Conservation (phyloP, 2,797 vertebrate genomes). For the Tiaroga cobitis region DNA sequence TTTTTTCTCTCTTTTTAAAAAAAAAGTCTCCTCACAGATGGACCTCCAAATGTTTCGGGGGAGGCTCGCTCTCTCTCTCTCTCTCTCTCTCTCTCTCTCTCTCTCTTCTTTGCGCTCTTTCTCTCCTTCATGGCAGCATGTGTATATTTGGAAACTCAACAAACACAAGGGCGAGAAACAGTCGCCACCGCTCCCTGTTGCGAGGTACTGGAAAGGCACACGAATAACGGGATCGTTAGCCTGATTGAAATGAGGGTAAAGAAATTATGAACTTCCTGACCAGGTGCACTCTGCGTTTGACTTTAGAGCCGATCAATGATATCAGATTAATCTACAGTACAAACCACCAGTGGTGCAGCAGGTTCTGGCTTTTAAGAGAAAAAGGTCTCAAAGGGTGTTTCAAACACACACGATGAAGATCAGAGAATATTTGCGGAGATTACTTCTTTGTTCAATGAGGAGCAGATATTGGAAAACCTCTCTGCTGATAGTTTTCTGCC, state of each 20-base stretch:
- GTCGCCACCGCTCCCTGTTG: slow-evolving; percentile 44
- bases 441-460: slow-evolving; percentile 21
- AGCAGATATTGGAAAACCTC: slow-evolving; percentile 32
- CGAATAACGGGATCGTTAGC: slow-evolving; percentile 36
- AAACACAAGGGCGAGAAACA: slow-evolving; percentile 52
- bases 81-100: slow-evolving; percentile 31
- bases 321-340: slow-evolving; percentile 30
- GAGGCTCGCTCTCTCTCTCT: slow-evolving; percentile 47
- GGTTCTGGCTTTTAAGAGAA: slow-evolving; percentile 6
- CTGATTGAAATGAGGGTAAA: slow-evolving; percentile 35
- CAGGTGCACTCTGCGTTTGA: slow-evolving; percentile 35
- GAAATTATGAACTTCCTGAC: slow-evolving; percentile 27
- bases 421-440: slow-evolving; percentile 23
- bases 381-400: not conserved
- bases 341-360: not conserved
- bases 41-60: slow-evolving; percentile 65
- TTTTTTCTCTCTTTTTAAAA: slow-evolving; percentile 9
- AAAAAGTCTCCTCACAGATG: slow-evolving; percentile 55
- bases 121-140: slow-evolving; percentile 53
- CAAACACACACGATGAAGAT: not conserved
- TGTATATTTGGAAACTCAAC: slow-evolving; percentile 58
- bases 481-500: slow-evolving; percentile 32
- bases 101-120: slow-evolving; percentile 22
- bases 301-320: slow-evolving; percentile 32
- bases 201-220: slow-evolving; percentile 45